Conservation (phyloP, 2,888 invertebrate species). For the Oconnorella tubifera region DNA sequence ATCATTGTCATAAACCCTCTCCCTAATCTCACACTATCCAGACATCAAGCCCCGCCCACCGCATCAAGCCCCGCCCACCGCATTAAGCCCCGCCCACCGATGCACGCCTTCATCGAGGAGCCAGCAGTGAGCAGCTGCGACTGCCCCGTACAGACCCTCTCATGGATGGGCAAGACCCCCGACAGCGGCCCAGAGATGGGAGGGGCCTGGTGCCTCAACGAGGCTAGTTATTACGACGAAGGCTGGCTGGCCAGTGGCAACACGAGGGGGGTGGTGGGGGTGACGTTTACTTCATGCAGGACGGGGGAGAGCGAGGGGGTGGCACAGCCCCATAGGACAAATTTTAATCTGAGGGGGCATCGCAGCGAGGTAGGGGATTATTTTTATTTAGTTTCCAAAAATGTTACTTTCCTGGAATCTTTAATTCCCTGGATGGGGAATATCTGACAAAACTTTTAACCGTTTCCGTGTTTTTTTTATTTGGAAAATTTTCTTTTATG, state of each 20-base stretch:
- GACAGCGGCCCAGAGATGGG: conserved; percentile 89
- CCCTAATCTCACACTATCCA: no score
- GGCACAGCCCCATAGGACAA: conserved; percentile 67
- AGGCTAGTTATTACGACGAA: conserved; percentile 79
- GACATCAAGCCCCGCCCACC: no score
- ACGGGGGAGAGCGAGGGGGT: conserved; percentile 69
- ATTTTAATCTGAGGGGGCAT: conserved; percentile 95
- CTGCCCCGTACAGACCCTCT: conserved; percentile 86
- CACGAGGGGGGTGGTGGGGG: conserved; percentile 83
- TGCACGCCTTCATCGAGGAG: conserved; percentile 95
- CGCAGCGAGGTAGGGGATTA: conserved; percentile 86
- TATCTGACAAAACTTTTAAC: no score
- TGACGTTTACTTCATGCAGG: conserved; percentile 92
- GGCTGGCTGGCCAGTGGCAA: conserved; percentile 97
- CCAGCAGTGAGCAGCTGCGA: conserved; percentile 90
- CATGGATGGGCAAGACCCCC: conserved; percentile 98
- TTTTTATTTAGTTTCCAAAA: conserved; percentile 6
- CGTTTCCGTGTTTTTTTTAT: no score
- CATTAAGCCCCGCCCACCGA: no score
- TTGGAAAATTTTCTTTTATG: no score
- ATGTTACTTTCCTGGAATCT: not conserved
- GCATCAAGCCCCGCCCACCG: no score
- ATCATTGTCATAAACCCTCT: no score
- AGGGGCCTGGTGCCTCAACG: conserved; percentile 60
- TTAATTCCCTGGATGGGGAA: not conserved